Percentiles rank a stretch among this genome's conserved stretches.
phyloP scores from a whole-genome alignment of 2,888 invertebrate species.

The Steinernema scapterisci region DNA sequence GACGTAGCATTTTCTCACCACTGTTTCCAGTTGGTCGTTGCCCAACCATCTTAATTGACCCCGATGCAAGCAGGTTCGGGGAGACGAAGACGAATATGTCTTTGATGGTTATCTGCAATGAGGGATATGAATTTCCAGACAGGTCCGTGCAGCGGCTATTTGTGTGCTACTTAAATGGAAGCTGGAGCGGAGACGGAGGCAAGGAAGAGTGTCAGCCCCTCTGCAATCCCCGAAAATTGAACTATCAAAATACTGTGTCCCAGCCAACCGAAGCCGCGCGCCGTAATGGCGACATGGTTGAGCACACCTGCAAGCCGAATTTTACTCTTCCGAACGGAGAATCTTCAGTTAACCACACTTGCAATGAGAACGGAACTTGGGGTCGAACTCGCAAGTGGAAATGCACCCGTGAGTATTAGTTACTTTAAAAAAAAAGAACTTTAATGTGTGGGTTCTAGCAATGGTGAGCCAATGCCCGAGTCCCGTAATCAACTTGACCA shows the following conservation, averaged over 20 bases:
- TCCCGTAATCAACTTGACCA: not conserved
- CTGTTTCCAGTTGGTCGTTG: not conserved
- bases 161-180: not conserved
- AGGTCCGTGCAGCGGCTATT: not conserved
- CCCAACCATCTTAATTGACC: not conserved
- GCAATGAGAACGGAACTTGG: not conserved
- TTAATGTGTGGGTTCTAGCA: not conserved
- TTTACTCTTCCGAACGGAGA: conserved; percentile 1
- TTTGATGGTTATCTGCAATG: conserved; percentile 12
- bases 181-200: not conserved
- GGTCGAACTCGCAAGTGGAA: not conserved
- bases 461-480: not conserved
- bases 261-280: not conserved
- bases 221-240: not conserved
- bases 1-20: not conserved
- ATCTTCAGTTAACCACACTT: not conserved
- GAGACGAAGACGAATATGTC: not conserved
- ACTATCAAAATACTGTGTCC: not conserved
- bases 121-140: not conserved
- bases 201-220: conserved; percentile 3
- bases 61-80: not conserved
- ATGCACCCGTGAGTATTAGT: not conserved
- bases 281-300: not conserved
- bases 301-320: not conserved
- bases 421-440: not conserved